phyloP scores from a whole-genome alignment of 1,140 invertebrate species.

The Drosophila albomicans region DNA sequence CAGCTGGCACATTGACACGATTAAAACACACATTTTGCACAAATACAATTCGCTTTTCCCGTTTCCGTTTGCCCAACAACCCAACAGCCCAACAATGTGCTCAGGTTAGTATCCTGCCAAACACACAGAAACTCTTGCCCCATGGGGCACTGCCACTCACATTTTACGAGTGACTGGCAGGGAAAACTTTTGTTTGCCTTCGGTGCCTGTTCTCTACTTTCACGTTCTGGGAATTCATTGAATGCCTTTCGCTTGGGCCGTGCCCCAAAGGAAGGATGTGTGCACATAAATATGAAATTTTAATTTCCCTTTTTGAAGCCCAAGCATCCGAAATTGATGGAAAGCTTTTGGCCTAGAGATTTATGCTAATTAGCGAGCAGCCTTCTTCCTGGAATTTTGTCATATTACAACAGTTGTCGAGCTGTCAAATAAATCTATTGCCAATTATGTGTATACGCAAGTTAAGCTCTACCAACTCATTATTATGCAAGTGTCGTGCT shows the following conservation, averaged over 20 bases:
- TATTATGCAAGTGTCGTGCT: conserved; percentile 28
- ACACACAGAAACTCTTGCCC: background rate
- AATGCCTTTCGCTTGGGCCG: conserved; percentile 6
- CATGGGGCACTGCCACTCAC: background rate
- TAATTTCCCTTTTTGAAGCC: conserved; percentile 32
- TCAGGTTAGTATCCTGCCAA: conserved; percentile 4
- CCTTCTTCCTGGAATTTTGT: conserved; percentile 14
- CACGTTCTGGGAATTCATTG: conserved; percentile 10
- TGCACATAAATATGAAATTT: conserved; percentile 33
- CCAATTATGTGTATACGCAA: conserved; percentile 8
- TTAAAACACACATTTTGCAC: conserved; percentile 10
- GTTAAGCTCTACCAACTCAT: conserved; percentile 33
- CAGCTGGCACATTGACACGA: conserved; percentile 26
- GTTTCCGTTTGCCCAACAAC: background rate
- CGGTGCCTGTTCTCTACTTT: background rate
- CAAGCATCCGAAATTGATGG: conserved; percentile 1
- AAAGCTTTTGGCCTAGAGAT: conserved; percentile 9
- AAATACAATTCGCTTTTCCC: conserved; percentile 8
- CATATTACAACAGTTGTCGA: conserved; percentile 2
- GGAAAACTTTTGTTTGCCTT: conserved; percentile 28
- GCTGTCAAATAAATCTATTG: conserved; percentile 14
- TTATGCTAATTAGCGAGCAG: conserved; percentile 30
- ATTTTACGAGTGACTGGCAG: conserved; percentile 34
- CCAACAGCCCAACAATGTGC: background rate
- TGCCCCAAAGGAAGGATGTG: conserved; percentile 8